Percentiles rank a stretch among this genome's conserved stretches.
These are phyloP conservation scores for Hippocampus barbouri DNA, from an alignment of 2,113 vertebrate genomes.

Conservation along the genomic window DNA sequence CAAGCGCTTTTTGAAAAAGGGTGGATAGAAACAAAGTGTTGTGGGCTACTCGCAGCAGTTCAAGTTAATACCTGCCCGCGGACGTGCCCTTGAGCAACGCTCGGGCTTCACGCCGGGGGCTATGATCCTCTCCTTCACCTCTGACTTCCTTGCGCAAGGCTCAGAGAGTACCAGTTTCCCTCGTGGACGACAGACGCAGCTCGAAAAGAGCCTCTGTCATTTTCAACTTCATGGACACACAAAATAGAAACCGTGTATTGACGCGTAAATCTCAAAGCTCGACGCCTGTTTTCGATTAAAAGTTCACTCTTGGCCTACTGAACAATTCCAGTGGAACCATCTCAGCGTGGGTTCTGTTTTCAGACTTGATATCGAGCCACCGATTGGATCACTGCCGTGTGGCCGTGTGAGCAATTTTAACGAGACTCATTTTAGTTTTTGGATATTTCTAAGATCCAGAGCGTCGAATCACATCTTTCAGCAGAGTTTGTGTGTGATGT, in stretches of 20 bases:
- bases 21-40: background rate
- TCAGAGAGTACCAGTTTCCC: background rate
- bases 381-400: constrained; percentile 19
- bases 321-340: constrained; percentile 28
- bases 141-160: constrained; percentile 7
- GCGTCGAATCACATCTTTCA: constrained; percentile 30
- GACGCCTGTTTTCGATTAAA: constrained; percentile 46
- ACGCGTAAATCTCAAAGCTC: background rate
- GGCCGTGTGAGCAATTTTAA: constrained; percentile 36
- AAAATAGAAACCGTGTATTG: background rate
- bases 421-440: background rate
- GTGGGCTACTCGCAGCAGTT: background rate
- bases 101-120: background rate
- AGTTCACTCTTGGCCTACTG: constrained; percentile 15
- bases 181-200: background rate
- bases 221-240: background rate
- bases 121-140: constrained; percentile 10
- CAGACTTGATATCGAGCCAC: background rate
- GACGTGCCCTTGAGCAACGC: constrained; percentile 14
- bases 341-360: constrained; percentile 3
- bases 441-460: background rate
- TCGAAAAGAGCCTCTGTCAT: background rate
- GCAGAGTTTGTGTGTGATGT: background rate
- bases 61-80: constrained; percentile 4
- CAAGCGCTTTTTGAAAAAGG: background rate